These are phyloP conservation scores for Baccha elongata DNA, from an alignment of 2,888 invertebrate species.

Conservation along the genomic window DNA sequence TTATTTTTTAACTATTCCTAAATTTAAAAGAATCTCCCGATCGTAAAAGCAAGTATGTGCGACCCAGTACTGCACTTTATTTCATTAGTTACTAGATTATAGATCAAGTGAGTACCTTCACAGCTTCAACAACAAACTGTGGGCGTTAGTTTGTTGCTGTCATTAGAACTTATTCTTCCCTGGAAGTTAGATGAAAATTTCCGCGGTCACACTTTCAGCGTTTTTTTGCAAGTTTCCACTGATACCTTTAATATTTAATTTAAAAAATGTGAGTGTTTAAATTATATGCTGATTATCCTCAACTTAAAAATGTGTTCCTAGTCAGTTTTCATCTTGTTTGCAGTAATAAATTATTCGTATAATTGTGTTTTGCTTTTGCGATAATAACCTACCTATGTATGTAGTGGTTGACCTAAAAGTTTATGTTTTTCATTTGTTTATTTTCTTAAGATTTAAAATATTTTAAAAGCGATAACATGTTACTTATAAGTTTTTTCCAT, in stretches of 20 bases:
- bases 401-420: slow-evolving; percentile 10
- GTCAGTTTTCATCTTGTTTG: too few relatives aligned
- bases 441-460: neutral
- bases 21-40: too few relatives aligned
- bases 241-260: too few relatives aligned
- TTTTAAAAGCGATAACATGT: neutral
- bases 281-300: too few relatives aligned
- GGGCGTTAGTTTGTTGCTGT: slow-evolving; percentile 47
- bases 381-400: too few relatives aligned
- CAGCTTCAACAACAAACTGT: slow-evolving; percentile 29
- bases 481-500: neutral
- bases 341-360: too few relatives aligned
- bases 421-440: neutral
- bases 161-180: slow-evolving; percentile 6
- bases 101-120: neutral
- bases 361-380: too few relatives aligned
- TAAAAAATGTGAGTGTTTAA: too few relatives aligned
- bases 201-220: neutral
- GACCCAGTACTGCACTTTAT: too few relatives aligned
- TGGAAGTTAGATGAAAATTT: slow-evolving; percentile 29
- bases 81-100: neutral
- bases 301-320: too few relatives aligned
- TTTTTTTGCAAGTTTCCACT: neutral
- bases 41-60: too few relatives aligned
- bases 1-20: too few relatives aligned